Evolutionary conservation across 2,888 invertebrate species (phyloP), one percentile per base, ranked within the genome.

Genomic region (Amaurobius ferox): DNA sequence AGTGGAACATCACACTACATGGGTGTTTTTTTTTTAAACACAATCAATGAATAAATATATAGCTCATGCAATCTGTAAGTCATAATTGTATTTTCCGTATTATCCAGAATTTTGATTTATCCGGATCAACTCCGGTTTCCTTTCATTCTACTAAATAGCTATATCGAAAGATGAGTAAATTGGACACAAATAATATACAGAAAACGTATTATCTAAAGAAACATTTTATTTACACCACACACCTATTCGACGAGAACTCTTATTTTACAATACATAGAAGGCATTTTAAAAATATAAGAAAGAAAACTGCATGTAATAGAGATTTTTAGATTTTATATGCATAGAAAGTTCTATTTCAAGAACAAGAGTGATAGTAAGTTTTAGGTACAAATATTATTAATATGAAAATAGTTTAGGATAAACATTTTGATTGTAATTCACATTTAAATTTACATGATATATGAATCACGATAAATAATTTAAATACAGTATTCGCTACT

Each of bases 351-450:
- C 28, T 28, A 26, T 61, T 68, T 44, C 19, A 64, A 39, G 70
- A 64, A 39, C 44, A 76, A 83, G 76, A 44, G 55, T 23, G 55
- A 55, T 55, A 55, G 11, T 55, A 55, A 55, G 23, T 55, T 55
- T 55, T 55, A 55, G 3, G 19, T 55, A 55, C 55, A 55, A 55
- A 55, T 23, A 23, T 19, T 55, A 44, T 55, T 19, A 35, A 64
- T 85, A 85, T 71, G 66, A 85, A 85, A 85, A 85, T 39, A 29
- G 55, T 55, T 55, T 11, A 55, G 23, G 19, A 23, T 19, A 23
- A 55, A 55, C 66, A 85, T 71, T 66, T 40, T 85, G 83, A 85
- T 85, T 85, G 83, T 85, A 85, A 67, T 32, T 85, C 83, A 85
- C 83, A 85, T 16, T 85, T 6, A 13, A 67, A 68, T 40, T 68